Evolutionary conservation across 1,140 invertebrate species (phyloP).

Genomic region (Ceratina calcarata): DNA sequence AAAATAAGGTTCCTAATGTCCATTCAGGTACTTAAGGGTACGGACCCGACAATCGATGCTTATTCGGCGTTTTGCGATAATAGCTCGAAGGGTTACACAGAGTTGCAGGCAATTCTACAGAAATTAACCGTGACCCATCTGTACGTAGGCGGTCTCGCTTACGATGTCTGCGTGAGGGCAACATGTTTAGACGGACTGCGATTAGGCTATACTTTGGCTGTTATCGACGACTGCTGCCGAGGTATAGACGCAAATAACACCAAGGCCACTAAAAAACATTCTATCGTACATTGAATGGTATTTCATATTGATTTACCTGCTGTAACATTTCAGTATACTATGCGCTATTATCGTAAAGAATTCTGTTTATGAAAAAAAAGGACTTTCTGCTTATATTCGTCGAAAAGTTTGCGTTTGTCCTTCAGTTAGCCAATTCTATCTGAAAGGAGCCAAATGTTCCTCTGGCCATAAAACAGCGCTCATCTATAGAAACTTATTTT

Average conservation of each 20-base stretch:
- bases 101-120: slow-evolving; percentile 82
- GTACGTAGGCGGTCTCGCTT: slow-evolving; percentile 89
- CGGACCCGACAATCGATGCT: slow-evolving; percentile 87
- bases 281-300: too few relatives aligned
- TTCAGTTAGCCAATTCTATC: too few relatives aligned
- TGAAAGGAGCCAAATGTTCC: too few relatives aligned
- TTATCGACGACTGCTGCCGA: slow-evolving; percentile 87
- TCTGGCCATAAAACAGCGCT: too few relatives aligned
- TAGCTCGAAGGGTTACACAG: slow-evolving; percentile 82
- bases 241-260: slow-evolving; percentile 83
- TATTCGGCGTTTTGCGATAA: slow-evolving; percentile 93
- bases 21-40: slow-evolving; percentile 86
- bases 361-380: too few relatives aligned
- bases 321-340: too few relatives aligned
- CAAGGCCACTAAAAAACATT: slow-evolving; percentile 78
- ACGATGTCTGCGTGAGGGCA: slow-evolving; percentile 89
- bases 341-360: too few relatives aligned
- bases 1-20: slow-evolving; percentile 65
- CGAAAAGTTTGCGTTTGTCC: too few relatives aligned
- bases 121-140: slow-evolving; percentile 85
- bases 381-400: too few relatives aligned
- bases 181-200: slow-evolving; percentile 84
- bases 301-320: too few relatives aligned
- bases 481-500: too few relatives aligned
- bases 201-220: slow-evolving; percentile 85